phyloP scores from a whole-genome alignment of 2,797 vertebrate species.

The Sebastes paucispinis region DNA sequence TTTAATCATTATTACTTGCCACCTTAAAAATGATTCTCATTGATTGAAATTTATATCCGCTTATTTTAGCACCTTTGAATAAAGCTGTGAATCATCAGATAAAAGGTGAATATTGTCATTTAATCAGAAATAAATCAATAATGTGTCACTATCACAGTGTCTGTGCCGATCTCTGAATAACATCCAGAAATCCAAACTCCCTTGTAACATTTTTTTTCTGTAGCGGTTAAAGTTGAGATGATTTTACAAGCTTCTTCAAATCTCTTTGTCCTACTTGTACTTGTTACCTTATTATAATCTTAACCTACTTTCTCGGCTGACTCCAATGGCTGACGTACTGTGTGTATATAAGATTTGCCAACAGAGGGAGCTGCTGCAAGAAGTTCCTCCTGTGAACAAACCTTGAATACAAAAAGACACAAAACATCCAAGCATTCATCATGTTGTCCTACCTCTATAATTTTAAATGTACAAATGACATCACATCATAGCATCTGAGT shows the following conservation, averaged over 20 bases:
- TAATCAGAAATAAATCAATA: neutral
- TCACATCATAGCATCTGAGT: neutral
- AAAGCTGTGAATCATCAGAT: neutral
- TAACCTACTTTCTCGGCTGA: neutral
- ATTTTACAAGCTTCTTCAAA: neutral
- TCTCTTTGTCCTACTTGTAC: neutral
- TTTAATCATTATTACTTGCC: neutral
- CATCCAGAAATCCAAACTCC: neutral
- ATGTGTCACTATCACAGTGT: neutral
- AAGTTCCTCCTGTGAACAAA: neutral
- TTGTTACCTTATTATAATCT: neutral
- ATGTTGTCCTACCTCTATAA: neutral
- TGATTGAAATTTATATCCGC: neutral
- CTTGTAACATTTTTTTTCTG: neutral
- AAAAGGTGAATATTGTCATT: neutral
- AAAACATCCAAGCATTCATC: neutral
- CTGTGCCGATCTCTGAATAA: neutral
- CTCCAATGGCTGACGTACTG: neutral
- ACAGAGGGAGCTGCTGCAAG: conserved; percentile 53
- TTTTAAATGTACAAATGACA: neutral
- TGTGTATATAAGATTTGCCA: neutral
- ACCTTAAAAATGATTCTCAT: neutral
- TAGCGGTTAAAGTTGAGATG: neutral
- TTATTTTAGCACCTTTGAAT: neutral
- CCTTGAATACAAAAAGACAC: neutral